These are phyloP conservation scores for Drosophila anceps DNA, from an alignment of 2,888 invertebrate species.

Conservation along the genomic window DNA sequence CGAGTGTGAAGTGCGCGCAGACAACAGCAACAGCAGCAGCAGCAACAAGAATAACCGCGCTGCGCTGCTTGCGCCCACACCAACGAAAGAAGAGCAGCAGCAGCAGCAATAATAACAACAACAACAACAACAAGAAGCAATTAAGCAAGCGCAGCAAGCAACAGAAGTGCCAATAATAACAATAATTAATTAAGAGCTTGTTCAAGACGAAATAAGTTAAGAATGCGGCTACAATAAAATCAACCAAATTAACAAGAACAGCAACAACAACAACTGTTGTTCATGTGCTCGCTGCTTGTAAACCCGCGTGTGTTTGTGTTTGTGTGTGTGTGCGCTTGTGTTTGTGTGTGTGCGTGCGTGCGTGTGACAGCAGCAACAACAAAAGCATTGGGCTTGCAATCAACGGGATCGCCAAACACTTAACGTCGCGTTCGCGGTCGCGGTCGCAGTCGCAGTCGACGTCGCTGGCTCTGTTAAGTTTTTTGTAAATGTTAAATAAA, in stretches of 20 bases:
- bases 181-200: conserved; percentile 49
- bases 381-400: conserved; percentile 56
- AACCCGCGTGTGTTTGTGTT: conserved; percentile 9
- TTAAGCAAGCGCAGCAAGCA: conserved; percentile 14
- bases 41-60: conserved; percentile 24
- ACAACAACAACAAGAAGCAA: conserved; percentile 10
- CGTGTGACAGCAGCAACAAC: conserved; percentile 51
- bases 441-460: conserved; percentile 19
- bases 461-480: conserved; percentile 18
- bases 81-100: conserved; percentile 36
- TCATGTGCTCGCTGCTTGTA: conserved; percentile 31
- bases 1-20: conserved; percentile 30
- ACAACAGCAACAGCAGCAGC: conserved; percentile 34
- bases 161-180: conserved; percentile 59
- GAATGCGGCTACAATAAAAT: conserved; percentile 3
- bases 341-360: conserved; percentile 27
- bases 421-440: conserved; percentile 28
- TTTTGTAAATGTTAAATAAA: conserved; percentile 23
- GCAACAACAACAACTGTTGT: conserved; percentile 24
- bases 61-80: conserved; percentile 55
- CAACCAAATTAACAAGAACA: conserved; percentile 13
- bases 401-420: conserved; percentile 44
- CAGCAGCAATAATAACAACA: conserved; percentile 29
- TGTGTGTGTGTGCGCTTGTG: not conserved
- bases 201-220: conserved; percentile 18